A percentile compares a stretch with the other conserved stretches of the same genome.
Conservation (phyloP, 1,140 invertebrate genomes). For the Mylabris phalerata region DNA sequence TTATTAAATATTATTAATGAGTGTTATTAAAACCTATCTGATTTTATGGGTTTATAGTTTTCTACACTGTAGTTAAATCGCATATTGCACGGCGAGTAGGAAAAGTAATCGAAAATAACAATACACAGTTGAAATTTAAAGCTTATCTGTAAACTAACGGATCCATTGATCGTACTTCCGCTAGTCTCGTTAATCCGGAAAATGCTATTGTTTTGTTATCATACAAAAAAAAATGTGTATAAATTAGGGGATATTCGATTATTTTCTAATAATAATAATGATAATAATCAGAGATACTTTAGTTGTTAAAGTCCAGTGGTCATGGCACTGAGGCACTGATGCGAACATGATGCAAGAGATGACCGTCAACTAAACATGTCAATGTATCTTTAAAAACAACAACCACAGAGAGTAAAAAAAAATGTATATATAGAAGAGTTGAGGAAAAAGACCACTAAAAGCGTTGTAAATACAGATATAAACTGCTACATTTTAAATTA, state of each 20-base stretch:
- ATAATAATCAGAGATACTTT: background rate
- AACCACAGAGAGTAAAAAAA: background rate
- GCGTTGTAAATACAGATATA: too few relatives aligned
- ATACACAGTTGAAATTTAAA: too few relatives aligned
- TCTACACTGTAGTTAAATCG: too few relatives aligned
- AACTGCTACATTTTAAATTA: background rate
- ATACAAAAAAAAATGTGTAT: background rate
- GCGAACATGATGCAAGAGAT: conserved; percentile 10
- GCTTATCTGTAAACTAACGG: too few relatives aligned
- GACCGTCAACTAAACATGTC: conserved; percentile 4
- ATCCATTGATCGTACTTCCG: too few relatives aligned
- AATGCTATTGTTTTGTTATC: too few relatives aligned
- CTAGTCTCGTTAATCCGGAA: too few relatives aligned
- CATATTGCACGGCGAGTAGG: too few relatives aligned
- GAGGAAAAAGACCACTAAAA: background rate
- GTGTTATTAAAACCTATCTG: too few relatives aligned
- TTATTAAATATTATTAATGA: too few relatives aligned
- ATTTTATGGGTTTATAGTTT: too few relatives aligned
- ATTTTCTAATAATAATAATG: background rate
- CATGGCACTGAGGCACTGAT: conserved; percentile 14
- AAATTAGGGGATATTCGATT: background rate
- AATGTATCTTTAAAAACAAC: background rate
- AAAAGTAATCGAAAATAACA: too few relatives aligned
- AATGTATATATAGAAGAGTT: background rate
- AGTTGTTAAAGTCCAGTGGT: conserved; percentile 9